Conservation (phyloP, 2,888 invertebrate genomes). For the Nowickia ferox region DNA sequence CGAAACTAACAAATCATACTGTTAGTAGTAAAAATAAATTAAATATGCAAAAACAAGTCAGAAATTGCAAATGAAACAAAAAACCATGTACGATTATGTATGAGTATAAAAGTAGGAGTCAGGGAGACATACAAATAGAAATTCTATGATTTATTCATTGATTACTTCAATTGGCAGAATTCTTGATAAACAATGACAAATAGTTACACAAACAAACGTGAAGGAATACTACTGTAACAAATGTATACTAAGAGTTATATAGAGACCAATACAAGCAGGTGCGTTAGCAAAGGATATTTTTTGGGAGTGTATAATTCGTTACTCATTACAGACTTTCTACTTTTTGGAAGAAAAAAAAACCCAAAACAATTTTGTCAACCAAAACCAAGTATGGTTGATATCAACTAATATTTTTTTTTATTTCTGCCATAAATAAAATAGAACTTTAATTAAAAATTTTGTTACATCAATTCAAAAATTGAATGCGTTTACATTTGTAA, state of each 20-base stretch:
- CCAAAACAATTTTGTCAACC: too few relatives aligned
- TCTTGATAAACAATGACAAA: slow-evolving; percentile 56
- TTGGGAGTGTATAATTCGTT: background rate
- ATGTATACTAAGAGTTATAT: background rate
- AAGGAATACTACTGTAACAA: background rate
- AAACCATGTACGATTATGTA: background rate
- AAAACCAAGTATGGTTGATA: too few relatives aligned
- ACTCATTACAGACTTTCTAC: too few relatives aligned
- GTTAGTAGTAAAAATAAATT: slow-evolving; percentile 34
- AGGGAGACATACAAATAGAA: slow-evolving; percentile 40
- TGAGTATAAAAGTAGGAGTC: slow-evolving; percentile 24
- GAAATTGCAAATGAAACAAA: slow-evolving; percentile 35
- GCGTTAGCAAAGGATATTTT: background rate
- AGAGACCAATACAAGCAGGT: background rate
- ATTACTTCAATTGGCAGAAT: slow-evolving; percentile 66
- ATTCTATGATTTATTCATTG: slow-evolving; percentile 70
- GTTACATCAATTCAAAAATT: too few relatives aligned
- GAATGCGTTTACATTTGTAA: too few relatives aligned
- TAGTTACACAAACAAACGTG: slow-evolving; percentile 5
- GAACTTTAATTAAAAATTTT: too few relatives aligned
- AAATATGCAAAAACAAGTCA: slow-evolving; percentile 22
- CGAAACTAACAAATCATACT: slow-evolving; percentile 46
- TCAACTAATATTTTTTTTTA: too few relatives aligned
- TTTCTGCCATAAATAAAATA: too few relatives aligned
- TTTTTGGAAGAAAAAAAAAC: too few relatives aligned